Percentiles rank a stretch among this genome's conserved stretches.
Conservation (phyloP, 64 coral and sea anemone genomes). For the Platygyra sinensis region DNA sequence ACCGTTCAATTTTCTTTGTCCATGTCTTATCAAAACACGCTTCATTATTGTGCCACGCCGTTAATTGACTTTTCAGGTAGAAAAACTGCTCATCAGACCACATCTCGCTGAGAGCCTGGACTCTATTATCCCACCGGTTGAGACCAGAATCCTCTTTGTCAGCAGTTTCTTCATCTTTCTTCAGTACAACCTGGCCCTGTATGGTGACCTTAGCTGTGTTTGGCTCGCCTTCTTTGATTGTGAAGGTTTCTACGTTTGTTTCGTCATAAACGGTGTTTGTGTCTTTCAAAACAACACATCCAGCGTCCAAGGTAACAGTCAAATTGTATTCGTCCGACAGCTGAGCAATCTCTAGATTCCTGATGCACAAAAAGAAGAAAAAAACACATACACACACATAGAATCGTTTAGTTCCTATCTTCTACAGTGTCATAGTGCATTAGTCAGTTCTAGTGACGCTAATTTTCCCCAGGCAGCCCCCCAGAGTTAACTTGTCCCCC, state of each 20-base stretch:
- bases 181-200: constrained; percentile 22
- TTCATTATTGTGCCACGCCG: constrained; percentile 18
- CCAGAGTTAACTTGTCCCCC: too few species aligned
- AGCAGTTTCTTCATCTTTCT: constrained; percentile 8
- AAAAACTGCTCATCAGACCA: constrained; percentile 28
- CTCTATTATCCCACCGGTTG: constrained; percentile 1
- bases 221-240: constrained; percentile 34
- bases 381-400: not conserved
- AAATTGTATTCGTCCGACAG: constrained; percentile 10
- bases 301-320: not conserved
- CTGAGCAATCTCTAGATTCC: constrained; percentile 6
- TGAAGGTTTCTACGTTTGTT: constrained; percentile 8
- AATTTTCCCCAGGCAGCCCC: too few species aligned
- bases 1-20: constrained; percentile 26
- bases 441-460: too few species aligned
- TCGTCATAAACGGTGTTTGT: constrained; percentile 37
- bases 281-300: constrained; percentile 13
- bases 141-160: not conserved
- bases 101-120: constrained; percentile 25
- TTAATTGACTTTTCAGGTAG: constrained; percentile 17
- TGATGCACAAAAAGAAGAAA: not conserved
- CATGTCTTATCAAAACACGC: constrained; percentile 23
- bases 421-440: too few species aligned
- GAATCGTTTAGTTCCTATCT: too few species aligned
- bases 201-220: constrained; percentile 1